These are phyloP conservation scores for Acipenser oxyrinchus DNA, from an alignment of 2,797 vertebrate species.

Conservation along the genomic window DNA sequence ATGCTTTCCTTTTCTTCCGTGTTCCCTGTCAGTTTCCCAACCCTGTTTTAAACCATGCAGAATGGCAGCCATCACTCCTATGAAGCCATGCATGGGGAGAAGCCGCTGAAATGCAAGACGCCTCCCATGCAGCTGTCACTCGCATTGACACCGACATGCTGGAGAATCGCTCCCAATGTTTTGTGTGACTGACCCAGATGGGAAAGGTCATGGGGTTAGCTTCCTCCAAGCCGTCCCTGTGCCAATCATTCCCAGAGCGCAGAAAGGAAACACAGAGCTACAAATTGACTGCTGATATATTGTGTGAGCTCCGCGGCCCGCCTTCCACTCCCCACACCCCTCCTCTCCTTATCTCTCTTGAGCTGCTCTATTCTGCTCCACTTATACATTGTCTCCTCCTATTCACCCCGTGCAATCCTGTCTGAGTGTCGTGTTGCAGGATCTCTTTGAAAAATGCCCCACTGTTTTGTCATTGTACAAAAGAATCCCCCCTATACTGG, in stretches of 20 bases:
- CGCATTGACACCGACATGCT: conserved; percentile 36
- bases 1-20: conserved; percentile 18
- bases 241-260: conserved; percentile 23
- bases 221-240: conserved; percentile 22
- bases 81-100: conserved; percentile 45
- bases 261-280: conserved; percentile 17
- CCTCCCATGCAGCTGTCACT: conserved; percentile 49
- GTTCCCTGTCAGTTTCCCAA: conserved; percentile 30
- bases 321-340: too few relatives aligned
- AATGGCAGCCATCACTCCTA: conserved; percentile 28
- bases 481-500: too few relatives aligned
- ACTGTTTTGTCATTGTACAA: too few relatives aligned
- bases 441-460: too few relatives aligned
- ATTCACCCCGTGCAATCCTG: too few relatives aligned
- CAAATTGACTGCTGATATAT: conserved; percentile 21
- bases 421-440: too few relatives aligned
- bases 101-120: conserved; percentile 18
- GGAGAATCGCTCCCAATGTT: conserved; percentile 23
- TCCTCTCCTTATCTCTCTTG: too few relatives aligned
- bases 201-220: conserved; percentile 46
- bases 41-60: background rate
- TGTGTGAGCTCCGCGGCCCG: too few relatives aligned
- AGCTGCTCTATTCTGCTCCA: too few relatives aligned
- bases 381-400: too few relatives aligned
- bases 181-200: conserved; percentile 26